A percentile compares a stretch with the other conserved stretches of the same genome.
Conservation (phyloP, 2,888 invertebrate genomes). For the Leptogaster cylindrica region DNA sequence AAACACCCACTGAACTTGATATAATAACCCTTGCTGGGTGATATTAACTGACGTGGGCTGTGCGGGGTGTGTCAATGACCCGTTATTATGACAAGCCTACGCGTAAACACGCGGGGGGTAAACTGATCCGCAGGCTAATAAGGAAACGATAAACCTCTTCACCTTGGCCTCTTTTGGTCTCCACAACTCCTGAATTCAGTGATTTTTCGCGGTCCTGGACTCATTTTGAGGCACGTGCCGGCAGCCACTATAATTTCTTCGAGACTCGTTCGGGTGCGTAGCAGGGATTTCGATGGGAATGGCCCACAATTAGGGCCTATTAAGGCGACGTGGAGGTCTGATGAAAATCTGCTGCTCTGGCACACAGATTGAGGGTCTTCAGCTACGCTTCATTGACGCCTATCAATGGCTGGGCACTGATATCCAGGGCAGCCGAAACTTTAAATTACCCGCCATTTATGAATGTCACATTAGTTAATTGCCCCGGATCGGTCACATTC, state of each 20-base stretch:
- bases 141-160: conserved; percentile 2
- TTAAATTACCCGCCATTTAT: conserved; percentile 38
- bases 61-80: conserved; percentile 6
- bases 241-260: neutral
- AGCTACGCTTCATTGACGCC: neutral
- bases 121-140: conserved; percentile 1
- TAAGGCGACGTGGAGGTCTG: neutral
- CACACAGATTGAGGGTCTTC: no score
- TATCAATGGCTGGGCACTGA: neutral
- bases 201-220: neutral
- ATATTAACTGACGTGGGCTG: neutral
- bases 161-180: conserved; percentile 1
- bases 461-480: conserved; percentile 43
- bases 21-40: conserved; percentile 5
- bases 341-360: neutral
- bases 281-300: neutral
- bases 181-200: neutral
- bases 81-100: conserved; percentile 3
- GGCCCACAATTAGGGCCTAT: neutral
- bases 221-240: neutral
- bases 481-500: conserved; percentile 29
- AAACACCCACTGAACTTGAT: neutral
- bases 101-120: neutral
- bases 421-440: conserved; percentile 1
- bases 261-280: neutral